These are phyloP conservation scores for Eulemur coronatus DNA, from an alignment of 2,797 vertebrate species.

Conservation along the genomic window DNA sequence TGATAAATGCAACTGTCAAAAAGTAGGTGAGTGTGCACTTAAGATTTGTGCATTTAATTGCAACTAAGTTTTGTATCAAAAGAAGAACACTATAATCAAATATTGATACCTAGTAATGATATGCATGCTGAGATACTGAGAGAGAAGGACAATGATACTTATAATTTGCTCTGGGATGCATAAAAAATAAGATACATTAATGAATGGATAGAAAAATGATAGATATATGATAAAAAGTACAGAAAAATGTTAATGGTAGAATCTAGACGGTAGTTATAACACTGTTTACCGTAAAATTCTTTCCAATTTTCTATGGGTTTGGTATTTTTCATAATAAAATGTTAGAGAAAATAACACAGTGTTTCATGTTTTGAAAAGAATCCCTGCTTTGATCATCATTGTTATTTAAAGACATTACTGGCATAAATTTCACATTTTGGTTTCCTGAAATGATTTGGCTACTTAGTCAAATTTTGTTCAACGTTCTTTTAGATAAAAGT, in stretches of 20 bases:
- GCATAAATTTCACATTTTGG: background rate
- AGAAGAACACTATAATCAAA: background rate
- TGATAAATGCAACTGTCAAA: background rate
- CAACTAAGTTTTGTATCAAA: background rate
- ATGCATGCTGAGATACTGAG: background rate
- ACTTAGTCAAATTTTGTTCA: background rate
- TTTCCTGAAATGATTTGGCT: background rate
- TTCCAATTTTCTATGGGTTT: background rate
- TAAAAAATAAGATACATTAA: background rate
- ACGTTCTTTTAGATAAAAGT: background rate
- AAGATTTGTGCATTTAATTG: background rate
- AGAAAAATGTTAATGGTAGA: background rate
- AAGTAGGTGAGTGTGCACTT: background rate
- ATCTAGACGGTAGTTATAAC: background rate
- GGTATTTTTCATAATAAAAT: background rate
- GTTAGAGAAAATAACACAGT: background rate
- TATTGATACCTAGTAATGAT: background rate
- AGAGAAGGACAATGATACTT: background rate
- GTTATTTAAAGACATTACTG: background rate
- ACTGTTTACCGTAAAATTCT: background rate
- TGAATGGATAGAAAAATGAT: background rate
- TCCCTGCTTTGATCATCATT: background rate
- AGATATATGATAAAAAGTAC: background rate
- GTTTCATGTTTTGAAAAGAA: background rate
- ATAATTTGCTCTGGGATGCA: background rate